Conservation (phyloP, 2,888 invertebrate genomes). For the Arrhopalites spinosus region DNA sequence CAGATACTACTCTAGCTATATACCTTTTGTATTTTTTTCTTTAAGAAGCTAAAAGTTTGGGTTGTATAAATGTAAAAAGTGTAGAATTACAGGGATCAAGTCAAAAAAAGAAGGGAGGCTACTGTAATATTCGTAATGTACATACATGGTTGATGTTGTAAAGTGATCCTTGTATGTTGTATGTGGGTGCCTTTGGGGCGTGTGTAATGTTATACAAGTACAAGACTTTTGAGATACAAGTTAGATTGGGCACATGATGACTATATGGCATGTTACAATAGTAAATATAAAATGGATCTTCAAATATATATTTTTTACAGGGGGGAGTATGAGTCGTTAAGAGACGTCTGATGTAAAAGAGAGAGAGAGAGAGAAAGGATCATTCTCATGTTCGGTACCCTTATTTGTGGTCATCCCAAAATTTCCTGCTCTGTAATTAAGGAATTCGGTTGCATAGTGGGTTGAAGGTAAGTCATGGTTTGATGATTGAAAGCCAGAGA, state of each 20-base stretch:
- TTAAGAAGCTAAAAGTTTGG: too few species aligned
- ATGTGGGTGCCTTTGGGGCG: not conserved
- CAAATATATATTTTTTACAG: not conserved
- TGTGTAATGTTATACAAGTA: not conserved
- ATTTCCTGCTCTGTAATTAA: slow-evolving; percentile 11
- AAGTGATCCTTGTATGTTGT: not conserved
- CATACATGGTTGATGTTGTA: too few species aligned
- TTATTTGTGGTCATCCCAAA: slow-evolving; percentile 1
- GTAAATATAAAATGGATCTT: too few species aligned
- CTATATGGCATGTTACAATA: too few species aligned
- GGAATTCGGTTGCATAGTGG: slow-evolving; percentile 18
- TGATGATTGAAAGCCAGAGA: slow-evolving; percentile 13
- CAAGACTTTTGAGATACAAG: not conserved
- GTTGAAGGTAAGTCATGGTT: not conserved
- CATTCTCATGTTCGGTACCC: not conserved
- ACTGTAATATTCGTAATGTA: not conserved
- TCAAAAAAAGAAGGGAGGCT: not conserved
- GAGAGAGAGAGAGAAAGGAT: not conserved
- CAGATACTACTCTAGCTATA: not conserved
- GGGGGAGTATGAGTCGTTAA: not conserved
- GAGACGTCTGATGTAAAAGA: not conserved
- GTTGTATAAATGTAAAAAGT: too few species aligned
- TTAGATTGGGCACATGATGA: not conserved
- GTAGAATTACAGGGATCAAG: not conserved
- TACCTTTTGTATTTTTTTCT: not conserved